These are phyloP conservation scores for Drosophila neocordata DNA, from an alignment of 1,140 invertebrate genomes.

Conservation along the genomic window DNA sequence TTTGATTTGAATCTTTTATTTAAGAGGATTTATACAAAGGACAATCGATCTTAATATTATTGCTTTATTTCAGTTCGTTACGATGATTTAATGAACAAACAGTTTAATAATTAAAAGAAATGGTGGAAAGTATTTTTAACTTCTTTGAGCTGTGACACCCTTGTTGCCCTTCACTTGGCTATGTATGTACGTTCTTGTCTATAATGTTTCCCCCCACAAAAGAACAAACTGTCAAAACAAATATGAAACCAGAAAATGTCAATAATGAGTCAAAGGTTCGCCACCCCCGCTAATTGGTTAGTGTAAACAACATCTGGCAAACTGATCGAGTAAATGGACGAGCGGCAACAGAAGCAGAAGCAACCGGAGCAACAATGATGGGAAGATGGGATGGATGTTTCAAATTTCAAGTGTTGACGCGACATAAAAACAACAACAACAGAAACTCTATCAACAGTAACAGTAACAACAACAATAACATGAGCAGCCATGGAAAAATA, in stretches of 20 bases:
- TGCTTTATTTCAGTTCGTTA: too few relatives aligned
- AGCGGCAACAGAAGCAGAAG: slow-evolving; percentile 2
- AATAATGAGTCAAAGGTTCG: slow-evolving; percentile 71
- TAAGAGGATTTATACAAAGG: too few relatives aligned
- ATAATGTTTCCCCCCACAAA: slow-evolving; percentile 23
- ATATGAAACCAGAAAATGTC: slow-evolving; percentile 71
- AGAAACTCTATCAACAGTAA: slow-evolving; percentile 1
- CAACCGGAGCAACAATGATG: not conserved
- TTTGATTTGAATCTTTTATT: too few relatives aligned
- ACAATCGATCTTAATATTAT: too few relatives aligned
- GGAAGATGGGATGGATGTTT: slow-evolving; percentile 56
- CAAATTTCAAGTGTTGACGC: slow-evolving; percentile 78
- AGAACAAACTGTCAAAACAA: slow-evolving; percentile 64
- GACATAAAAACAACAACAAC: slow-evolving; percentile 45
- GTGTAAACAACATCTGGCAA: slow-evolving; percentile 67
- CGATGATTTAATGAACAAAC: too few relatives aligned
- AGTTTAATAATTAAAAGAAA: not conserved
- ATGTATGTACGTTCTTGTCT: slow-evolving; percentile 14
- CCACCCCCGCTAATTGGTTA: slow-evolving; percentile 75
- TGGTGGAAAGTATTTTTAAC: not conserved
- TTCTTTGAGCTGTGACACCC: not conserved
- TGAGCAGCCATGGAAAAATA: slow-evolving; percentile 57
- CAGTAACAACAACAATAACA: slow-evolving; percentile 30
- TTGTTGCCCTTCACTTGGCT: not conserved
- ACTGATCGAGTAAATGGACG: slow-evolving; percentile 36